Percentiles rank a stretch among this genome's conserved stretches.
phyloP scores from a whole-genome alignment of 1,140 invertebrate species.

The Ganaspis sp. region DNA sequence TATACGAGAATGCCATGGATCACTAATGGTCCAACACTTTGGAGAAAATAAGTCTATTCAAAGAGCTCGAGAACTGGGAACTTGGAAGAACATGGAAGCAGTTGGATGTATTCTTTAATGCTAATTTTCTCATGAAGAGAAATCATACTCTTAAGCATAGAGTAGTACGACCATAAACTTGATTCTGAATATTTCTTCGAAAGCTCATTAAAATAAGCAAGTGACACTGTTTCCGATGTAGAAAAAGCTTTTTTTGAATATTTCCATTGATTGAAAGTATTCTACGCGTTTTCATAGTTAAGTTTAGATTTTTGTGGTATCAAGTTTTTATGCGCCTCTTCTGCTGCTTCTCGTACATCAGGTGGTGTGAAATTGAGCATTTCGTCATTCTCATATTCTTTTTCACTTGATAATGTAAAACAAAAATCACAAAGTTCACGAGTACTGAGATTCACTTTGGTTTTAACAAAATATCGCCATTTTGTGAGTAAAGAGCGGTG shows the following conservation, averaged over 20 bases:
- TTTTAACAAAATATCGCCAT: neutral
- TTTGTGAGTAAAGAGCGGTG: neutral
- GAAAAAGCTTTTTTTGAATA: neutral
- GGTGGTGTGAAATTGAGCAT: neutral
- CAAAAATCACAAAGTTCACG: neutral
- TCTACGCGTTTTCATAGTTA: neutral
- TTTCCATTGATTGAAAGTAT: neutral
- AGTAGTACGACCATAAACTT: neutral
- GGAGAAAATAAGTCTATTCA: neutral
- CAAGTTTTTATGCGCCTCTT: neutral
- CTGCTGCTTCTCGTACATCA: too few species aligned
- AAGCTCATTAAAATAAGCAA: neutral
- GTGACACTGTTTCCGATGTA: neutral
- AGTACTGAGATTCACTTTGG: neutral
- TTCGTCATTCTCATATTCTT: too few species aligned
- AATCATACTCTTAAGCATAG: too few species aligned
- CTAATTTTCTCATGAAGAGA: too few species aligned
- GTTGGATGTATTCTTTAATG: too few species aligned
- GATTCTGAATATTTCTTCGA: neutral
- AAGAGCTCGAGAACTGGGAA: neutral
- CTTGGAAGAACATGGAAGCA: neutral
- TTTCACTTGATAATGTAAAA: neutral
- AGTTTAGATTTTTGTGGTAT: neutral
- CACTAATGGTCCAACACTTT: too few species aligned
- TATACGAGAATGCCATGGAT: neutral